A percentile compares a stretch with the other conserved stretches of the same genome.
Evolutionary conservation across 2,797 vertebrate species (phyloP).

Genomic region (Gouania willdenowi): DNA sequence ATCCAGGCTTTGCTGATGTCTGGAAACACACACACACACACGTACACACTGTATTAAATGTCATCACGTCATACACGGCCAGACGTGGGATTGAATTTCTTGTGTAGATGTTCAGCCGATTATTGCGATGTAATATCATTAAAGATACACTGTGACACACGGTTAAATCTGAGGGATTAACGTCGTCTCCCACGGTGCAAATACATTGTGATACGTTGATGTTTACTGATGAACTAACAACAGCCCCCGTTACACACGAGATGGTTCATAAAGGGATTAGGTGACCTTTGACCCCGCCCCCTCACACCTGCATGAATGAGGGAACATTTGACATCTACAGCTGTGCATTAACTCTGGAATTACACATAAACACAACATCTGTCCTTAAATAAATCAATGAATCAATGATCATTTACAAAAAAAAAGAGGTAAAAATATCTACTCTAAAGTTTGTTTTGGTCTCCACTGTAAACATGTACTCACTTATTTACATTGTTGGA

Average conservation of each 20-base stretch:
- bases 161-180: slow-evolving; percentile 54
- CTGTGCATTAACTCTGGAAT: slow-evolving; percentile 28
- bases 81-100: slow-evolving; percentile 27
- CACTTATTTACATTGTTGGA: no score
- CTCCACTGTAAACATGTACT: no score
- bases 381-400: no score
- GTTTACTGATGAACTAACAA: slow-evolving; percentile 25
- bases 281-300: slow-evolving; percentile 42
- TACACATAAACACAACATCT: no score
- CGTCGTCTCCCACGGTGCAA: slow-evolving; percentile 42
- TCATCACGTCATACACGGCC: slow-evolving; percentile 30
- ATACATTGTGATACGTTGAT: slow-evolving; percentile 44
- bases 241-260: slow-evolving; percentile 24
- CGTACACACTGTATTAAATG: slow-evolving; percentile 34
- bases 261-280: slow-evolving; percentile 41
- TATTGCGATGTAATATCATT: slow-evolving; percentile 57
- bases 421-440: no score
- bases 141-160: slow-evolving; percentile 45
- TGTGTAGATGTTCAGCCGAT: slow-evolving; percentile 37
- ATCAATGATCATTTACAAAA: no score
- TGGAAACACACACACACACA: slow-evolving; percentile 12
- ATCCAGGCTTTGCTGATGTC: slow-evolving; percentile 59
- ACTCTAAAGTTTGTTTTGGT: no score
- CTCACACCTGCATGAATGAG: slow-evolving; percentile 31
- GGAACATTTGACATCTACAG: slow-evolving; percentile 39